phyloP scores from a whole-genome alignment of 2,797 vertebrate genomes.

The Saguinus oedipus region DNA sequence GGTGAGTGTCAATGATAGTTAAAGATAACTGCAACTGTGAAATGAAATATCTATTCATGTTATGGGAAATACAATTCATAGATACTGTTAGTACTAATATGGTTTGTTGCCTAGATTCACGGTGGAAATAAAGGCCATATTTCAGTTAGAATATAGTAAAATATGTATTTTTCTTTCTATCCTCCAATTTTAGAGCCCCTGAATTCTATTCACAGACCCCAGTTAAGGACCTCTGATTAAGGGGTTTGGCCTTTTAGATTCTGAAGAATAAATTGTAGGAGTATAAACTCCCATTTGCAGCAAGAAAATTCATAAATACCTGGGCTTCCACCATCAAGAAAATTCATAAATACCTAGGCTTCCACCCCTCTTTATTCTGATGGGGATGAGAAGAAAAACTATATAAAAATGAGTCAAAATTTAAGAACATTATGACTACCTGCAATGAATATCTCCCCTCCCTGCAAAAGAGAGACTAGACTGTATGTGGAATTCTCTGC shows the following conservation, averaged over 20 bases:
- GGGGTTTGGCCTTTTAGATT: conserved; percentile 24
- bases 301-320: not conserved
- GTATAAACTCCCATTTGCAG: conserved; percentile 14
- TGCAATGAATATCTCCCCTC: not conserved
- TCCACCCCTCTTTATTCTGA: not conserved
- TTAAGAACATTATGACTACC: conserved; percentile 6
- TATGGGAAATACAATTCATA: conserved; percentile 19
- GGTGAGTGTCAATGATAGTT: conserved; percentile 43
- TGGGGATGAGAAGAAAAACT: not conserved
- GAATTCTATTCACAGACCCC: not conserved
- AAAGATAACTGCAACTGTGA: not conserved
- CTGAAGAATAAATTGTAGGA: conserved; percentile 1
- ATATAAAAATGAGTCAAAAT: conserved; percentile 18
- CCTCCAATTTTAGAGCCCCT: not conserved
- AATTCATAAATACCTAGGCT: not conserved
- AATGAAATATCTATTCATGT: not conserved
- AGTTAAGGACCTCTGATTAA: conserved; percentile 7
- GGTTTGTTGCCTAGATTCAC: not conserved
- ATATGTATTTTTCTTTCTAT: not conserved
- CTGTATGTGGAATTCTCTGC: not conserved
- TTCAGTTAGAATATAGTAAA: not conserved
- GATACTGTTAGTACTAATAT: not conserved
- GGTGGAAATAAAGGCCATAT: conserved; percentile 15
- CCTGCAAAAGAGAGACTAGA: not conserved
- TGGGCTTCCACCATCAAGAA: not conserved